Evolutionary conservation across 2,888 invertebrate species (phyloP), one percentile per base, ranked within the genome.

Genomic region (Macropis europaea): DNA sequence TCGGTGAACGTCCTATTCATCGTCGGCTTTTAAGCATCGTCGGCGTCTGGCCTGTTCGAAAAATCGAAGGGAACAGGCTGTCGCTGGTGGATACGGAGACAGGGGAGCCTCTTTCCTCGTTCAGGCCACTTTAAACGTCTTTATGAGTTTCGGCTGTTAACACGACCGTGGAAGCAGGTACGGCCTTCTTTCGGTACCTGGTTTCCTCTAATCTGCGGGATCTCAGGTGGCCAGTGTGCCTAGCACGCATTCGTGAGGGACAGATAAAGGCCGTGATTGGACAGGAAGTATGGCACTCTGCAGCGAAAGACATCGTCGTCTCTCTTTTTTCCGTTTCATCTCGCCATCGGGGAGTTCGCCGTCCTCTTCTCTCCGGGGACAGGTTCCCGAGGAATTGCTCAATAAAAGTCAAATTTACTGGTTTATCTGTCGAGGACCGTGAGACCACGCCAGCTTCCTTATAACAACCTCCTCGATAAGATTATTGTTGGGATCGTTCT

Each of bases 121-220:
- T 77, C 75, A 69, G 77, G 76, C 79, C 86, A 86, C 84, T 87
- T 80, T 87, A 86, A 88, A 88, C 84, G 88, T 89, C 89, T 89
- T 89, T 89, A 89, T 89, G 87, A 88, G 88, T 87, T 87, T 88
- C 82, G 88, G 86, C 87, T 88, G 88, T 89, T 89, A 88, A 89
- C 89, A 87, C 84, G 80, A 38, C 66, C 64, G 66, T 79, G 86
- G 82, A 81, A 88, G 83, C 86, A 86, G 86, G 86, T 81, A 82
- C 79, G 73, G 28, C 30, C 56, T 43, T 73, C 60, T 52, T 69
- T 61, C 38, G 53, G 42, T 68, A 73, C 68, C 75, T 80, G 77
- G 60, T 73, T 77, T 72, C 24, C 62, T 47, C 68, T 62, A 82
- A 83, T 84, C 84, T 83, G 77, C 60, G 80, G 80, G 85, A 88